Evolutionary conservation across 2,797 vertebrate genomes (phyloP).

Genomic region (Malurus splendens): DNA sequence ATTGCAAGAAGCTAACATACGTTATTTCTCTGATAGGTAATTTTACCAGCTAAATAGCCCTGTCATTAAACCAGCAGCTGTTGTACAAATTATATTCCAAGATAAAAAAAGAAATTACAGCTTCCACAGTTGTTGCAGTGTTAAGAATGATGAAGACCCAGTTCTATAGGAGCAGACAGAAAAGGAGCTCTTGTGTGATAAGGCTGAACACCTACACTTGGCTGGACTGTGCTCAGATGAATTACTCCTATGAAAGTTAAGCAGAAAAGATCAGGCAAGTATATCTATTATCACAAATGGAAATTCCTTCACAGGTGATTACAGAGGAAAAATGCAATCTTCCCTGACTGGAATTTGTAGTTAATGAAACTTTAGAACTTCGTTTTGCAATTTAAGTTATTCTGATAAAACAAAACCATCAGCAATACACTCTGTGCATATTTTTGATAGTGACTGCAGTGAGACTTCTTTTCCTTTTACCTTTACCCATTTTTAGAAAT

Average conservation of each 20-base stretch:
- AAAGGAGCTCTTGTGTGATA: background rate
- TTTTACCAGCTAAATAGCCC: slow-evolving; percentile 64
- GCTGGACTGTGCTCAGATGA: background rate
- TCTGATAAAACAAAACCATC: background rate
- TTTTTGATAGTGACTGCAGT: background rate
- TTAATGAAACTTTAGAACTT: background rate
- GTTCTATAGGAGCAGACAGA: background rate
- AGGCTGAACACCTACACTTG: background rate
- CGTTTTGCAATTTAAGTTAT: background rate
- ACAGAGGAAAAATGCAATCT: background rate
- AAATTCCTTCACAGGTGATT: background rate
- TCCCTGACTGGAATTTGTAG: background rate
- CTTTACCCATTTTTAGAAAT: background rate
- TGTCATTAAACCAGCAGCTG: slow-evolving; percentile 61
- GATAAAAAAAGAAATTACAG: slow-evolving; percentile 30
- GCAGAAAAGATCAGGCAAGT: background rate
- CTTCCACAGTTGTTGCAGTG: background rate
- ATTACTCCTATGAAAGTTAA: background rate
- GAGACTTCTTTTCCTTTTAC: background rate
- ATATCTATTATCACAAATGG: background rate
- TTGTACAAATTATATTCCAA: slow-evolving; percentile 62
- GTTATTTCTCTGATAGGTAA: slow-evolving; percentile 63
- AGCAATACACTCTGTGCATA: background rate
- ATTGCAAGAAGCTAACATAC: slow-evolving; percentile 62
- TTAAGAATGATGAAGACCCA: background rate